Evolutionary conservation across 1,140 invertebrate genomes (phyloP).

Genomic region (Laodelphax striatellus): DNA sequence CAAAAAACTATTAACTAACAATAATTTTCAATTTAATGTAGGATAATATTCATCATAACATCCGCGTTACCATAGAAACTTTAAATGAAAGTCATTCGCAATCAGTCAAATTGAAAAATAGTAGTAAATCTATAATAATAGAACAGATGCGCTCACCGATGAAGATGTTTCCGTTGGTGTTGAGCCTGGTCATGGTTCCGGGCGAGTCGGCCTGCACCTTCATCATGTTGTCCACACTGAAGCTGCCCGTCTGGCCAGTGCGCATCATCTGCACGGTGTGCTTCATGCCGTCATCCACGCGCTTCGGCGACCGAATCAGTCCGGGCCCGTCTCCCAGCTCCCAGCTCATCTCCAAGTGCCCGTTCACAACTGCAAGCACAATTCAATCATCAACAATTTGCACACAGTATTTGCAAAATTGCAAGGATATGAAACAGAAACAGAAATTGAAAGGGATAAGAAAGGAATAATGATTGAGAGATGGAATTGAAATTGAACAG

Average conservation of each 20-base stretch:
- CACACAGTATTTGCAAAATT: constrained; percentile 10
- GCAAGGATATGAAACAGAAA: too few relatives aligned
- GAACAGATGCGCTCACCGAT: constrained; percentile 71
- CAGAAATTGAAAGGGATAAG: too few relatives aligned
- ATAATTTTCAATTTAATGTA: too few relatives aligned
- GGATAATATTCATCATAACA: too few relatives aligned
- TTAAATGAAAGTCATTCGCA: too few relatives aligned
- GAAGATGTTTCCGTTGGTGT: constrained; percentile 75
- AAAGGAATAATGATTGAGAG: too few relatives aligned
- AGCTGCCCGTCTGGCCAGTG: constrained; percentile 49
- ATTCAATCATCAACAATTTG: too few relatives aligned
- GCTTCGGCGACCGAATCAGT: constrained; percentile 43
- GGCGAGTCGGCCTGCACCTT: constrained; percentile 45
- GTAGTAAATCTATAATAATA: too few relatives aligned
- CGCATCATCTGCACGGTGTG: constrained; percentile 62
- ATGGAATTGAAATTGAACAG: too few relatives aligned
- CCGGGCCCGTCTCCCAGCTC: constrained; percentile 73
- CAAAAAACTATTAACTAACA: too few relatives aligned
- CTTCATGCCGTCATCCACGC: constrained; percentile 58
- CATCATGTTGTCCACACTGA: constrained; percentile 52
- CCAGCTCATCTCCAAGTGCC: constrained; percentile 69
- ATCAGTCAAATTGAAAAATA: too few relatives aligned
- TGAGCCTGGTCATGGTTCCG: constrained; percentile 56
- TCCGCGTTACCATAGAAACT: too few relatives aligned
- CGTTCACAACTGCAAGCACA: constrained; percentile 51